Conservation (phyloP, 2,888 invertebrate genomes). For the Acrobeloides nanus region DNA sequence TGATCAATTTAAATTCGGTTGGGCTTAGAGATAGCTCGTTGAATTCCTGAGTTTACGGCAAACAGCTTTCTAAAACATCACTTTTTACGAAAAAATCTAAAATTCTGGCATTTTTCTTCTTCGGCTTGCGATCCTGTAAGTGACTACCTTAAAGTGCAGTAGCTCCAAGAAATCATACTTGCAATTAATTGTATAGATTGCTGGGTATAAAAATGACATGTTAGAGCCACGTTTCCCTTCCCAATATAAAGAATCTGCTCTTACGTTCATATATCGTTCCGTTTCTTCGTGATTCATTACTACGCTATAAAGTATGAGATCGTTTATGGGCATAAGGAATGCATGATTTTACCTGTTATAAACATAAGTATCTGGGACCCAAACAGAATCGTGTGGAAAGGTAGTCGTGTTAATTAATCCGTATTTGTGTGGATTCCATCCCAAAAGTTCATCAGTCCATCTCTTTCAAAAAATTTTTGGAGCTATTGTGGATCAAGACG, state of each 20-base stretch:
- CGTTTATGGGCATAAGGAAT: no score
- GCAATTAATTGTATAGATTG: slow-evolving; percentile 46
- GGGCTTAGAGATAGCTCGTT: no score
- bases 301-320: slow-evolving; percentile 34
- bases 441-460: slow-evolving; percentile 47
- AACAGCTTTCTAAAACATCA: no score
- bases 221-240: slow-evolving; percentile 40
- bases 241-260: slow-evolving; percentile 33
- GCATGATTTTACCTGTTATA: no score
- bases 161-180: not conserved
- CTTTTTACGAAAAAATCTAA: no score
- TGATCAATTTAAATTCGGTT: no score
- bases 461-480: no score
- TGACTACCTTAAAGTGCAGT: no score
- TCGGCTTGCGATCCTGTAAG: no score
- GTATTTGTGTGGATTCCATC: slow-evolving; percentile 28
- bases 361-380: slow-evolving; percentile 51
- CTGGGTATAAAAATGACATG: slow-evolving; percentile 48
- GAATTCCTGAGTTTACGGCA: no score
- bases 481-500: no score
- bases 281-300: slow-evolving; percentile 51
- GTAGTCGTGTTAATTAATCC: slow-evolving; percentile 45
- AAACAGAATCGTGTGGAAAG: slow-evolving; percentile 40
- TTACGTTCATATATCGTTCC: slow-evolving; percentile 51
- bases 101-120: no score